Percentiles rank a stretch among this genome's conserved stretches.
phyloP scores from a whole-genome alignment of 1,140 invertebrate genomes.

The Calliopsis andreniformis region DNA sequence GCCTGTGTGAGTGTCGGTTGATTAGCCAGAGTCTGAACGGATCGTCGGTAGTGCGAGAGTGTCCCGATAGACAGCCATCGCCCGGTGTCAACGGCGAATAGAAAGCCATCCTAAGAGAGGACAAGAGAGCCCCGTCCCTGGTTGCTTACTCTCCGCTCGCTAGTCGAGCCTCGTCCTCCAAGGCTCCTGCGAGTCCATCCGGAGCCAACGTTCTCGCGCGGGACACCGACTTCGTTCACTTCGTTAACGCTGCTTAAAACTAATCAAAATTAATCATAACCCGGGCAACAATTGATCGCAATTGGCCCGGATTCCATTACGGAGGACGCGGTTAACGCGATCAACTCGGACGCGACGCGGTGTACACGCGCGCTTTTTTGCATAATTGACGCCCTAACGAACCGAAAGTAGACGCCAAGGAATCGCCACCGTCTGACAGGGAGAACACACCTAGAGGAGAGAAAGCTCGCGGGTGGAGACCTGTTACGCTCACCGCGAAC shows the following conservation, averaged over 20 bases:
- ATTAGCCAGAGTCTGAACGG: slow-evolving; percentile 73
- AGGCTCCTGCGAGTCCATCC: slow-evolving; percentile 29
- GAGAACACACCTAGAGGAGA: too few species aligned
- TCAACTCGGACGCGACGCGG: slow-evolving; percentile 1
- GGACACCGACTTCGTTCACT: slow-evolving; percentile 41
- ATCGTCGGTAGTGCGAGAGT: slow-evolving; percentile 63
- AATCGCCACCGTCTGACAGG: too few species aligned
- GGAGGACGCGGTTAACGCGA: slow-evolving; percentile 59
- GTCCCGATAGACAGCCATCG: slow-evolving; percentile 42
- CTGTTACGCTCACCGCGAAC: too few species aligned
- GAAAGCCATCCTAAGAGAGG: slow-evolving; percentile 15
- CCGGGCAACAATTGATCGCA: slow-evolving; percentile 80
- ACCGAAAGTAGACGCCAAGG: not conserved
- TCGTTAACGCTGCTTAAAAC: slow-evolving; percentile 80
- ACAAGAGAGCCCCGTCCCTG: not conserved
- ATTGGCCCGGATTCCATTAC: slow-evolving; percentile 80
- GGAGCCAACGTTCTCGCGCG: not conserved
- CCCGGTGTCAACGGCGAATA: slow-evolving; percentile 40
- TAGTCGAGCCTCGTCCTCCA: slow-evolving; percentile 50
- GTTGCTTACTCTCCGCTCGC: slow-evolving; percentile 9
- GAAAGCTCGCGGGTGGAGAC: too few species aligned
- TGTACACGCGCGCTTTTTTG: slow-evolving; percentile 38
- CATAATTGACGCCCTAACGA: slow-evolving; percentile 35
- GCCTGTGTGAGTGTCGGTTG: slow-evolving; percentile 77
- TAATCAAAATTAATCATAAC: slow-evolving; percentile 82